Percentiles rank a stretch among this genome's conserved stretches.
phyloP scores from a whole-genome alignment of 2,113 vertebrate genomes.

The Rhinolophus ferrumequinum region DNA sequence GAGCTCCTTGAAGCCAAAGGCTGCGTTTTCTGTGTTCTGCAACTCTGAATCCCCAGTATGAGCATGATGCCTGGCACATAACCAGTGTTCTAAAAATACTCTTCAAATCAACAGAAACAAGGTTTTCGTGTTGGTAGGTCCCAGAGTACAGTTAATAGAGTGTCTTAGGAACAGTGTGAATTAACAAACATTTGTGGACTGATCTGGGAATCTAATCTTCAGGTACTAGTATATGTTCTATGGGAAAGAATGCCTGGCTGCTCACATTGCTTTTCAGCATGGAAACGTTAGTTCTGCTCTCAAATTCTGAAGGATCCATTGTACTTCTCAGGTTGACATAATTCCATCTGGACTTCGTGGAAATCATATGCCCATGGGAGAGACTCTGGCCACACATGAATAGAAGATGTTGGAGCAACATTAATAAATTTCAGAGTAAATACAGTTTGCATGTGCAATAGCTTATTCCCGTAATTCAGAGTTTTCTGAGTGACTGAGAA shows the following conservation, averaged over 20 bases:
- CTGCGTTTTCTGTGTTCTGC: neutral
- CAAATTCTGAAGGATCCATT: neutral
- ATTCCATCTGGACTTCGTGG: neutral
- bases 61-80: neutral
- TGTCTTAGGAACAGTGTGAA: neutral
- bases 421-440: conserved; percentile 43
- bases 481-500: conserved; percentile 52
- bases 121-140: neutral
- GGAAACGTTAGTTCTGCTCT: neutral
- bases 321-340: conserved; percentile 15
- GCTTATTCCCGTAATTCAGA: conserved; percentile 59
- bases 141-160: neutral
- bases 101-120: neutral
- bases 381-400: conserved; percentile 51
- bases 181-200: neutral
- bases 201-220: neutral
- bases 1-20: neutral
- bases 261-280: conserved; percentile 9
- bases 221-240: neutral
- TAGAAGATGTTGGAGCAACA: conserved; percentile 50
- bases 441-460: conserved; percentile 54
- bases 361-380: conserved; percentile 50
- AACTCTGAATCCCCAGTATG: neutral
- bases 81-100: neutral
- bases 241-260: neutral